Evolutionary conservation across 2,797 vertebrate genomes (phyloP), one percentile per base, ranked within the genome.

Genomic region (Liasis olivaceus): DNA sequence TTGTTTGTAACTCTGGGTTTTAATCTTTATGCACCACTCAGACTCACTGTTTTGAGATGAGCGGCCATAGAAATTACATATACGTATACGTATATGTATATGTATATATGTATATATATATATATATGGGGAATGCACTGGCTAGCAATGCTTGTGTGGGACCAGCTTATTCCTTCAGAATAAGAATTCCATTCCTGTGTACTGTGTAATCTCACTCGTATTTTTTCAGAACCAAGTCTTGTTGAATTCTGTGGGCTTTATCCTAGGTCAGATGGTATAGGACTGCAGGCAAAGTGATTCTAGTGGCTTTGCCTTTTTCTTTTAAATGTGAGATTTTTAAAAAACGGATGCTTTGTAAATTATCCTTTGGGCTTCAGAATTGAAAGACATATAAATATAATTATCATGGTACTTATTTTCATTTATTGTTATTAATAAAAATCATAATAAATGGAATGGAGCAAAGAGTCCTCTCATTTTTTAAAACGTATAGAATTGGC

Each of bases 401-500:
- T 87, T 5, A 15, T 62, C 8, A 42, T 62, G 36, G 31, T 87
- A 20, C 58, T 54, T 51, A 56, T 36, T 56, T 28, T 58, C 15
- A 56, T n/a, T 91, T 86, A 58, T 36, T 86, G 20, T 64, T 15
- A 58, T 5, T 66, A 66, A 58, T 26, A 56, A 86, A 66, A 69
- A 42, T 12, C 6, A 20, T 81, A 62, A 56, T 28, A 77, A 63
- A 56, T 51, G 28, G 64, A n/a, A 77, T 11, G 42, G 22, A n/a
- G 2, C 28, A 91, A n/a, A 58, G 13, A 51, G 20, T 47, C 77
- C 36, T 81, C 24, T 22, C 22, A 24, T 24, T 81, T 81, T 81
- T 81, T 5, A 89, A 9, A 3, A 90, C 77, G 20, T 31, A 51
- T 94, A 93, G 77, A 93, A 24, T 87, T 60, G 60, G 36, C 5